Percentiles rank a stretch among this genome's conserved stretches.
Conservation (phyloP, 2,797 vertebrate species). For the Brachyrhaphis roseni region DNA sequence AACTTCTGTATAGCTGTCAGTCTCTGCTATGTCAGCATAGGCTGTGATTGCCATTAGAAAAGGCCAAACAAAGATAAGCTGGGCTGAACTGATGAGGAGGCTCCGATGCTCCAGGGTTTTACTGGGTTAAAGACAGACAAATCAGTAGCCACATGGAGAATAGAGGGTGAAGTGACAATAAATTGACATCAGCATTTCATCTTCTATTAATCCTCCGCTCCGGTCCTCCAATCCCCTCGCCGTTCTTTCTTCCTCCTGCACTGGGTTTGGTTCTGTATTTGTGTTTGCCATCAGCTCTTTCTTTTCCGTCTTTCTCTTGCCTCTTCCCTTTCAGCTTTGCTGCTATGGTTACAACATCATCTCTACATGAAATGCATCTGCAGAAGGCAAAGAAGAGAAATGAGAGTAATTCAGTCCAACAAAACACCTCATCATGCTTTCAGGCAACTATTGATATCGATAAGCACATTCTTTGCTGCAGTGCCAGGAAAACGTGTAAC, state of each 20-base stretch:
- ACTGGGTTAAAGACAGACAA: constrained; percentile 58
- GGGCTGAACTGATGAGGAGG: constrained; percentile 60
- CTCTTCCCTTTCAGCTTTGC: constrained; percentile 64
- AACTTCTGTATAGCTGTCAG: constrained; percentile 54
- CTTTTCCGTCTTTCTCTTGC: constrained; percentile 57
- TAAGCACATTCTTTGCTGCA: constrained; percentile 51
- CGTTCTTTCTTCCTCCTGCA: constrained; percentile 52
- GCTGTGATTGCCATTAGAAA: constrained; percentile 45
- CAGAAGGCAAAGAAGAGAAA: constrained; percentile 49
- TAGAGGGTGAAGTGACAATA: constrained; percentile 59
- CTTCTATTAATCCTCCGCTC: constrained; percentile 51
- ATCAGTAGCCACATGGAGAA: constrained; percentile 55
- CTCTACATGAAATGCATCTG: constrained; percentile 89
- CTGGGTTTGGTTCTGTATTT: constrained; percentile 77
- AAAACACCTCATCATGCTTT: constrained; percentile 68
- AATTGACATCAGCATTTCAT: constrained; percentile 59
- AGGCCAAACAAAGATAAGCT: constrained; percentile 68
- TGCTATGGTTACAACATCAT: constrained; percentile 75
- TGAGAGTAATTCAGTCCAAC: constrained; percentile 67
- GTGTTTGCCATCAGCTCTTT: constrained; percentile 67
- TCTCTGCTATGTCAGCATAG: constrained; percentile 51
- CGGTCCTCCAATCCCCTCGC: constrained; percentile 47
- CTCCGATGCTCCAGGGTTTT: constrained; percentile 47
- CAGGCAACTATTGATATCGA: constrained; percentile 63
- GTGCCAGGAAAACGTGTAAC: constrained; percentile 40